phyloP scores from a whole-genome alignment of 2,113 vertebrate genomes.

The Eira barbara region DNA sequence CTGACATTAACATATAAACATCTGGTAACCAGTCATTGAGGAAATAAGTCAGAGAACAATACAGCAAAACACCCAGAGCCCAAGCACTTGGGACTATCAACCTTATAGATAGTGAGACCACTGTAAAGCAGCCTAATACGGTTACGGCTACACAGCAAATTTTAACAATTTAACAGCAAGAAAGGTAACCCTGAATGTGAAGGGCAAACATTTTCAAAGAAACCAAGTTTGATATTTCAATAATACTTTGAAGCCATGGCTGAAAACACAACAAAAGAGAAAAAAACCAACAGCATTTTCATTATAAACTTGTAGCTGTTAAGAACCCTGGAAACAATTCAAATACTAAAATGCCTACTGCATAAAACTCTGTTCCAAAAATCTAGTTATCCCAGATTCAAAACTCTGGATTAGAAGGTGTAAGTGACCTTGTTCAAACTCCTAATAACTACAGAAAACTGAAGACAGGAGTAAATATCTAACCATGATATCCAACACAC shows the following conservation, averaged over 20 bases:
- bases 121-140: constrained; percentile 26
- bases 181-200: constrained; percentile 16
- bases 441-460: constrained; percentile 42
- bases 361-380: background rate
- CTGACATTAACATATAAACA: constrained; percentile 66
- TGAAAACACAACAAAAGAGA: constrained; percentile 42
- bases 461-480: background rate
- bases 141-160: background rate
- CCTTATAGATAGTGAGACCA: background rate
- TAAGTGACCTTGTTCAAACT: constrained; percentile 31
- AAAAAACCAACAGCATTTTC: constrained; percentile 8
- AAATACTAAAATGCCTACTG: constrained; percentile 28
- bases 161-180: constrained; percentile 25
- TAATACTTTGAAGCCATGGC: constrained; percentile 19
- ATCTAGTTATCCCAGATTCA: constrained; percentile 44
- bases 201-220: constrained; percentile 55
- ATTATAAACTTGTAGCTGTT: constrained; percentile 40
- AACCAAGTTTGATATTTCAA: constrained; percentile 50
- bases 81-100: constrained; percentile 34
- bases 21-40: constrained; percentile 64
- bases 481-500: background rate
- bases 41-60: constrained; percentile 46
- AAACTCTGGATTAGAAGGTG: constrained; percentile 28
- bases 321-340: constrained; percentile 39
- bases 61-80: constrained; percentile 28